Evolutionary conservation across 1,140 invertebrate genomes (phyloP), one percentile per base, ranked within the genome.

Genomic region (Euschistus heros): DNA sequence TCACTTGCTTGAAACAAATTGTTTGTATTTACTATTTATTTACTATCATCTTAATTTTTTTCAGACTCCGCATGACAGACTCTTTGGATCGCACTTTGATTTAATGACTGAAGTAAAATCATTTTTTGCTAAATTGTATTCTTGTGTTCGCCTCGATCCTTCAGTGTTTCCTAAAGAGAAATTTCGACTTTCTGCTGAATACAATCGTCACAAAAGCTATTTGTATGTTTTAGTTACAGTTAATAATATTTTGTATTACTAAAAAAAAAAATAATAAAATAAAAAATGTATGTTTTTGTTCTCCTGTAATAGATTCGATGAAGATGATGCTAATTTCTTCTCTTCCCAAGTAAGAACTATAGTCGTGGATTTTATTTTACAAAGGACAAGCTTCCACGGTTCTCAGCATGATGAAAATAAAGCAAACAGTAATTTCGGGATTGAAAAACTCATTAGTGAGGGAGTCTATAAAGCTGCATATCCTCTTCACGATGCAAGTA

Each of bases 321-420:
- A 88, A 18, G 77, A 84, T 60, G 79, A 86, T 2, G 80, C 86
- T 18, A 85, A 86, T 60, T 96, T 97, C 75, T 96, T 96, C 75
- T 88, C 86, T 14, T 82, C 88, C 3, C 85, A 89, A 5, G 87
- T 92, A 64, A 82, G 91, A 55, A 91, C 91, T 26, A 80, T 90
- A 62, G 90, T 97, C 57, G 86, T 94, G 0, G 90, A 96, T 74
- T 96, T 94, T 74, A 93, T 97, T 70, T 77, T 97, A 67, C 87
- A 93, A 74, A 80, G 93, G 50, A 92, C 93, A 75, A 82, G 83
- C 70, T 96, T 92, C 75, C 81, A 83, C 2, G 82, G 55, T 71
- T 77, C 18, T 83, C 88, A 71, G 82, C 86, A 72, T 86, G 44
- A 20, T 10, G 15, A 18, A 33, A n/a, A 37, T 46, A 62, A 26